A percentile compares a stretch with the other conserved stretches of the same genome.
These are phyloP conservation scores for Drepanosiphum platanoidis DNA, from an alignment of 2,888 invertebrate genomes.

Conservation along the genomic window DNA sequence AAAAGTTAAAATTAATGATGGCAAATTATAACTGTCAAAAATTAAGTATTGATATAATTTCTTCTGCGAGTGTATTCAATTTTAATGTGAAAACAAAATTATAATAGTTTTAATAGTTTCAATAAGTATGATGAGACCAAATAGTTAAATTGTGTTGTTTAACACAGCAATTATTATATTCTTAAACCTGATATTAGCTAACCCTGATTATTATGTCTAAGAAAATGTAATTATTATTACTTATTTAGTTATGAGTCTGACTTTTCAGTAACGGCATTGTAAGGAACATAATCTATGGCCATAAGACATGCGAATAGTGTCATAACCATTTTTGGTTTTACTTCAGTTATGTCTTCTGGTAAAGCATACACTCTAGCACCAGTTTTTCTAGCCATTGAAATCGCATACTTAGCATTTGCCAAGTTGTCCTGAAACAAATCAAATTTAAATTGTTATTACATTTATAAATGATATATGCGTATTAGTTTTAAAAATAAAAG, in stretches of 20 bases:
- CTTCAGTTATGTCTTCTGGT: slow-evolving; percentile 68
- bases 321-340: slow-evolving; percentile 78
- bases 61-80: neutral
- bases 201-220: neutral
- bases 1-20: neutral
- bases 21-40: neutral
- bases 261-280: slow-evolving; percentile 73
- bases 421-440: slow-evolving; percentile 80
- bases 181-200: neutral
- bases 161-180: neutral
- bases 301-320: slow-evolving; percentile 99
- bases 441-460: neutral
- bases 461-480: neutral
- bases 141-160: neutral
- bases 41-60: no score
- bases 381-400: slow-evolving; percentile 96
- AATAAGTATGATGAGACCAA: neutral
- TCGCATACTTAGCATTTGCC: slow-evolving; percentile 99
- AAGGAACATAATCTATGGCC: slow-evolving; percentile 94
- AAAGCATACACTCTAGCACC: slow-evolving; percentile 98
- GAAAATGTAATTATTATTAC: slow-evolving; percentile 6
- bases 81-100: neutral
- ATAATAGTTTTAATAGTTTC: neutral
- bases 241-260: slow-evolving; percentile 27
- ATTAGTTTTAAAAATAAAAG: slow-evolving; percentile 63